These are phyloP conservation scores for Chlamydotis undulata DNA, from an alignment of 2,113 vertebrate species.

Conservation along the genomic window DNA sequence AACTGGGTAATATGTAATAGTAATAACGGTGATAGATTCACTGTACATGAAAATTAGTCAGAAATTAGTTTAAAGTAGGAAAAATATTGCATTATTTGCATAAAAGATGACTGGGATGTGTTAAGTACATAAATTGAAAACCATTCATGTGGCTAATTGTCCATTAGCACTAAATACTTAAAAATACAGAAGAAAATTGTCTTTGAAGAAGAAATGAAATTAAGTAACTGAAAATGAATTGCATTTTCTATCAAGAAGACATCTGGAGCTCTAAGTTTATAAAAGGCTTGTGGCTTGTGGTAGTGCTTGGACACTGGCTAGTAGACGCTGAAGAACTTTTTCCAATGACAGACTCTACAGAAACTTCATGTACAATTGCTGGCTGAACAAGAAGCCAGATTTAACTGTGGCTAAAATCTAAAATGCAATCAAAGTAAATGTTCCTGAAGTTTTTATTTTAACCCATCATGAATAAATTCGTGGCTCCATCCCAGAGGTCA, in stretches of 20 bases:
- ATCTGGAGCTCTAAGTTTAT: neutral
- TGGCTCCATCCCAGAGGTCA: neutral
- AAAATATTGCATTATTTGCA: neutral
- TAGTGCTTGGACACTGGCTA: neutral
- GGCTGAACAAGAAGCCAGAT: neutral
- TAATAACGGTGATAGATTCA: neutral
- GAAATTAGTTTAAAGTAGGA: neutral
- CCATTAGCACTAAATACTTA: neutral
- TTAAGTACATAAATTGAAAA: neutral
- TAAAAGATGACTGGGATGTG: neutral
- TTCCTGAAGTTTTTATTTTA: neutral
- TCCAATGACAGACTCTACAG: neutral
- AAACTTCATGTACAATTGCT: neutral
- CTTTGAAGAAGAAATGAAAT: neutral
- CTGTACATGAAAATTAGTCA: neutral
- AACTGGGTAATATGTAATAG: neutral
- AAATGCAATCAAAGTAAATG: neutral
- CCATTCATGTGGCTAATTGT: neutral
- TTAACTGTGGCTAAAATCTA: neutral
- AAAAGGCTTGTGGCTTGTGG: neutral
- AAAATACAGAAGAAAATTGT: neutral
- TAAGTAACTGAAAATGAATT: neutral
- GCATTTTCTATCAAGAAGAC: neutral
- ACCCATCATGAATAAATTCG: neutral
- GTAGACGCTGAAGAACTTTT: neutral